Percentiles rank a stretch among this genome's conserved stretches.
These are phyloP conservation scores for Vanessa atalanta DNA, from an alignment of 1,140 invertebrate genomes.

Conservation along the genomic window DNA sequence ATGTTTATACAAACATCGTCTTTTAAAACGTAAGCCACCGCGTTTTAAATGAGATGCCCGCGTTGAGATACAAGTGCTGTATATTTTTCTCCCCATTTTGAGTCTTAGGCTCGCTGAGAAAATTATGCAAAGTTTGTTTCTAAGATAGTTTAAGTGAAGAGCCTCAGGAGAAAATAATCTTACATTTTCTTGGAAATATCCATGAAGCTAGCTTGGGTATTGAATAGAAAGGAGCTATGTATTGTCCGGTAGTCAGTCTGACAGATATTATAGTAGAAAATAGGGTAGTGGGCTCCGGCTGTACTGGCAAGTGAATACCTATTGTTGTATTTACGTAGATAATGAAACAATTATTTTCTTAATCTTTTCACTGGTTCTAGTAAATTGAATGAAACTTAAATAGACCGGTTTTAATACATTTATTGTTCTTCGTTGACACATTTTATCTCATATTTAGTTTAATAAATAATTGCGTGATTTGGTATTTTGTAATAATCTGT, in stretches of 20 bases:
- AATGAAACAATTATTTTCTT: conserved; percentile 34
- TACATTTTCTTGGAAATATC: conserved; percentile 49
- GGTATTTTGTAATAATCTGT: background rate
- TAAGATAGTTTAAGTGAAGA: conserved; percentile 55
- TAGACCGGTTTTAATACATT: background rate
- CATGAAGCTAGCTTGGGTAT: conserved; percentile 43
- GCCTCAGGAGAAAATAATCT: conserved; percentile 43
- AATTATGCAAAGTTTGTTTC: conserved; percentile 67
- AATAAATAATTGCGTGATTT: conserved; percentile 2
- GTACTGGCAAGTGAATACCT: conserved; percentile 36
- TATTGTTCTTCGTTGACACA: background rate
- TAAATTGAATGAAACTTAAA: conserved; percentile 16
- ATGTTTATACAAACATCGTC: conserved; percentile 65
- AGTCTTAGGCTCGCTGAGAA: conserved; percentile 53
- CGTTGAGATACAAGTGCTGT: conserved; percentile 71
- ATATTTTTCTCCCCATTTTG: conserved; percentile 67
- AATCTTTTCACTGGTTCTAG: conserved; percentile 24
- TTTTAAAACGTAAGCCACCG: conserved; percentile 64
- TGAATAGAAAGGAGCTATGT: conserved; percentile 47
- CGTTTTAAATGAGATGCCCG: conserved; percentile 66
- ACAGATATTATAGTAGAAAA: conserved; percentile 50
- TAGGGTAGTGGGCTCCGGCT: conserved; percentile 41
- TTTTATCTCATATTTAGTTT: background rate
- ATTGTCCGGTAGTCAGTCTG: conserved; percentile 46
- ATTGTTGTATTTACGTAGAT: conserved; percentile 36